A percentile compares a stretch with the other conserved stretches of the same genome.
Evolutionary conservation across 2,113 vertebrate species (phyloP).

Genomic region (Stigmatopora nigra): DNA sequence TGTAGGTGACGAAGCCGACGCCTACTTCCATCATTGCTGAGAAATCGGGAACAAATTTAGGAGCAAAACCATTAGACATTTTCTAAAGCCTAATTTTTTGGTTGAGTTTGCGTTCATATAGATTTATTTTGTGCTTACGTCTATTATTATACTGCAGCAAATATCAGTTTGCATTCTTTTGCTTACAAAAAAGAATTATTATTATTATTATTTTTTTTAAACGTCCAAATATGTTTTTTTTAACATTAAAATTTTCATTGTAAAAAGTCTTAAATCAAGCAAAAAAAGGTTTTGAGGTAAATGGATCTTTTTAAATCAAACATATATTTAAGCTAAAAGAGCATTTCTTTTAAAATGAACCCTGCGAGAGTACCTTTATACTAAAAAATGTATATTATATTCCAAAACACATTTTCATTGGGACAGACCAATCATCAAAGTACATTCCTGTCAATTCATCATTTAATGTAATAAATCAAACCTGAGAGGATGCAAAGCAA

Average conservation of each 20-base stretch:
- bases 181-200: background rate
- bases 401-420: too few relatives aligned
- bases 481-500: constrained; percentile 5
- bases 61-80: background rate
- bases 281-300: too few relatives aligned
- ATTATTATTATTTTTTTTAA: too few relatives aligned
- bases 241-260: too few relatives aligned
- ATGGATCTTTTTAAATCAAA: too few relatives aligned
- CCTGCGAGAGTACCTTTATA: too few relatives aligned
- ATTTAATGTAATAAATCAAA: background rate
- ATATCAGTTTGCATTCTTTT: background rate
- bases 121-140: background rate
- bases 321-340: too few relatives aligned
- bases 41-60: background rate
- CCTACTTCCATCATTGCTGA: background rate
- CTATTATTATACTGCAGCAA: background rate
- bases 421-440: too few relatives aligned
- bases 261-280: too few relatives aligned
- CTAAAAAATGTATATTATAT: too few relatives aligned
- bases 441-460: background rate
- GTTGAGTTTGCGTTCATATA: background rate
- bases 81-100: background rate
- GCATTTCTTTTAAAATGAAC: too few relatives aligned
- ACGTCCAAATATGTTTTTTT: too few relatives aligned
- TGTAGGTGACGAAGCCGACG: background rate